Conservation (phyloP, 2,113 vertebrate species). For the Steatornis caripensis region DNA sequence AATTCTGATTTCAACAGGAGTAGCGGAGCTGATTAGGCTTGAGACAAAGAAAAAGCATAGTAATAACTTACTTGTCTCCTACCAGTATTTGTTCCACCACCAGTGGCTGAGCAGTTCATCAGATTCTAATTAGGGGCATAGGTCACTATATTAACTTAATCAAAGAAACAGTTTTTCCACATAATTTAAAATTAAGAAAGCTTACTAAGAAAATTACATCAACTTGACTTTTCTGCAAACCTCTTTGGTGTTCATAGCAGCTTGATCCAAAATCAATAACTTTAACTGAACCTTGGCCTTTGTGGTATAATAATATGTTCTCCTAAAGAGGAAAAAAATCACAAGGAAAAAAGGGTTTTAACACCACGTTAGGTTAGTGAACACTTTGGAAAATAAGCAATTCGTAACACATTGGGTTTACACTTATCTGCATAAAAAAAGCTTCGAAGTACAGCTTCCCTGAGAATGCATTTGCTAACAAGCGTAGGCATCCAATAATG, state of each 20-base stretch:
- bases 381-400: background rate
- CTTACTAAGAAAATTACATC: conserved; percentile 64
- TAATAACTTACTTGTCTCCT: background rate
- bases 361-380: background rate
- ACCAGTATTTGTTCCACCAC: background rate
- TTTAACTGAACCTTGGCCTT: conserved; percentile 89
- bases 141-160: background rate
- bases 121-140: background rate
- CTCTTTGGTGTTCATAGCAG: conserved; percentile 92
- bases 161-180: background rate
- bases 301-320: conserved; percentile 89
- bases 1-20: background rate
- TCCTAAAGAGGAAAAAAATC: conserved; percentile 73
- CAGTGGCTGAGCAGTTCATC: background rate
- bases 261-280: conserved; percentile 97
- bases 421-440: background rate
- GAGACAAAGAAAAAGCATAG: background rate
- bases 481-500: background rate
- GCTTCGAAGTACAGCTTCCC: background rate
- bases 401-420: background rate
- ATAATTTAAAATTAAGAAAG: conserved; percentile 11
- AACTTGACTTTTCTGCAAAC: conserved; percentile 72
- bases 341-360: background rate
- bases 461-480: background rate
- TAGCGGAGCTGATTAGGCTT: background rate